These are phyloP conservation scores for Melanerpes formicivorus DNA, from an alignment of 2,113 vertebrate species.

Conservation along the genomic window DNA sequence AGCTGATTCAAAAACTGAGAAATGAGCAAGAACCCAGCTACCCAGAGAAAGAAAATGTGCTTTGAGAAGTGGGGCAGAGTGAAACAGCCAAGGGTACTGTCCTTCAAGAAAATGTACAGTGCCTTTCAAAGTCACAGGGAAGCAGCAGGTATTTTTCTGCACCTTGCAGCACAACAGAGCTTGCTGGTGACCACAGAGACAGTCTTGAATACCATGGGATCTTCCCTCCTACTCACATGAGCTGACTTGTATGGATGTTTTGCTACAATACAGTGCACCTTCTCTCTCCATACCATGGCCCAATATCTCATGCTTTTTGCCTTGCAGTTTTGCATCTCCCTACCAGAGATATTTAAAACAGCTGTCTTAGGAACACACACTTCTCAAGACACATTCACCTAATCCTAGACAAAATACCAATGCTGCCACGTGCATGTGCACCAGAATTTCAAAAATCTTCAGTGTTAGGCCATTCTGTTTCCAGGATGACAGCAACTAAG, in stretches of 20 bases:
- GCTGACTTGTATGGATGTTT: neutral
- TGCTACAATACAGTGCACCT: neutral
- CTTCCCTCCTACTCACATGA: neutral
- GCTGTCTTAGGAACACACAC: neutral
- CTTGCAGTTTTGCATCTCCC: neutral
- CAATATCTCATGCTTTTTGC: neutral
- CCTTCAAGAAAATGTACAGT: neutral
- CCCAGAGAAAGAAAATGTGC: neutral
- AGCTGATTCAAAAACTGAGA: neutral
- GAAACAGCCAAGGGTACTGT: neutral
- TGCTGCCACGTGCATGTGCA: rapidly evolving
- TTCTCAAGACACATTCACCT: neutral
- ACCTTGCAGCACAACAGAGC: neutral
- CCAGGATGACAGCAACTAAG: neutral
- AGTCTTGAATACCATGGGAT: neutral
- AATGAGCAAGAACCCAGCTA: neutral
- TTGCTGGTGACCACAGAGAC: neutral
- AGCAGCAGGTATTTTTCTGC: neutral
- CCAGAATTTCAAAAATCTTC: neutral
- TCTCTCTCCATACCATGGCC: neutral
- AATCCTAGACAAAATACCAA: neutral
- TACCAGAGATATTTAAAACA: neutral
- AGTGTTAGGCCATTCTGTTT: neutral
- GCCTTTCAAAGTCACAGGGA: neutral
- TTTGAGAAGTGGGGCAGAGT: neutral